Percentiles rank a stretch among this genome's conserved stretches.
These are phyloP conservation scores for Propithecus perrieri DNA, from an alignment of 2,797 vertebrate species.

Conservation along the genomic window DNA sequence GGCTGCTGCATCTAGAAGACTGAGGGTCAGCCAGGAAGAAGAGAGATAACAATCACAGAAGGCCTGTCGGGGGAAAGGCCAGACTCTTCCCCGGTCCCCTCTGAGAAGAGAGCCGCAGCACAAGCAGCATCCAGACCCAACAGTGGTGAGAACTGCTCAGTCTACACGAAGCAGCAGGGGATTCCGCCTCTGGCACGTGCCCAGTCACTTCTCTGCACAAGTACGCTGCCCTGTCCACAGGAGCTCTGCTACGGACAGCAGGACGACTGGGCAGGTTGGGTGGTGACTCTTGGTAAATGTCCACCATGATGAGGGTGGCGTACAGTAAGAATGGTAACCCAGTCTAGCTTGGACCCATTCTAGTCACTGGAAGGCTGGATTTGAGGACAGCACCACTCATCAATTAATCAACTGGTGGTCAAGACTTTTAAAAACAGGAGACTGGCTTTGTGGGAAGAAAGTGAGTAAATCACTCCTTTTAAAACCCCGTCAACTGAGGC, in stretches of 20 bases:
- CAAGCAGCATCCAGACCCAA: accelerated
- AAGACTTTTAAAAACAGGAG: not conserved
- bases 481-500: no score
- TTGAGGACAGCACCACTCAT: accelerated
- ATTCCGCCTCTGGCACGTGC: accelerated
- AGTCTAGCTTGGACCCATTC: accelerated
- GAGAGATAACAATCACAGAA: not conserved
- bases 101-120: not conserved
- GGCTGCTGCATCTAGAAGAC: not conserved
- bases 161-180: no score
- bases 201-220: not conserved
- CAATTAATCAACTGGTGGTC: no score
- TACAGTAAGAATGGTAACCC: not conserved
- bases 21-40: not conserved
- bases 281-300: accelerated
- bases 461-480: accelerated
- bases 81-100: not conserved
- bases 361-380: not conserved
- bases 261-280: accelerated
- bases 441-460: no score
- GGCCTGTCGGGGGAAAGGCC: not conserved
- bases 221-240: accelerated
- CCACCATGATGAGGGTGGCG: accelerated
- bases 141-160: not conserved
- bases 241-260: accelerated